Conservation (phyloP, 2,888 invertebrate species). For the Tubulanus polymorphus region DNA sequence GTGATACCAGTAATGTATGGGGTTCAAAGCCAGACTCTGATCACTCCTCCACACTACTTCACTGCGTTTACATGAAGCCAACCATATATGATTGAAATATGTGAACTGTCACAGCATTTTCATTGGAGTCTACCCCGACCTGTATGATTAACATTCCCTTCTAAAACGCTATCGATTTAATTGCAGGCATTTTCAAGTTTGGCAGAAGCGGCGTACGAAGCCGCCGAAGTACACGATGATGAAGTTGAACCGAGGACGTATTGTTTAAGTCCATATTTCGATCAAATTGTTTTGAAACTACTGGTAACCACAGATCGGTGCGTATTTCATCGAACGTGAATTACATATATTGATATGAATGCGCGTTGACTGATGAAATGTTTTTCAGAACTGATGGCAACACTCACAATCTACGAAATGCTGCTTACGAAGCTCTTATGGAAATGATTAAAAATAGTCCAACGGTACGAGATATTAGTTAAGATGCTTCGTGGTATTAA, state of each 20-base stretch:
- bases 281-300: constrained; percentile 84
- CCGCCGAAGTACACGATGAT: constrained; percentile 61
- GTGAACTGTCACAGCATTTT: background rate
- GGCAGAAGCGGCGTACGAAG: constrained; percentile 93
- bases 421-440: constrained; percentile 98
- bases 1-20: too few relatives aligned
- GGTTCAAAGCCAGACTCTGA: too few relatives aligned
- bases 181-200: constrained; percentile 80
- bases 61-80: too few relatives aligned
- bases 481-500: background rate
- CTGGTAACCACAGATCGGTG: constrained; percentile 85
- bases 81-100: too few relatives aligned
- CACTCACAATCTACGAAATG: constrained; percentile 86
- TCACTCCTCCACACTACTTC: too few relatives aligned
- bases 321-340: constrained; percentile 3
- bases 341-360: constrained; percentile 13
- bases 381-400: constrained; percentile 70
- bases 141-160: too few relatives aligned
- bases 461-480: constrained; percentile 50
- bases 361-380: background rate
- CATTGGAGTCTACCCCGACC: background rate
- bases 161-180: too few relatives aligned
- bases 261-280: constrained; percentile 88
- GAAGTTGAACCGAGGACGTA: constrained; percentile 77
- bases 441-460: constrained; percentile 99